A percentile compares a stretch with the other conserved stretches of the same genome.
Conservation (phyloP, 2,113 vertebrate genomes). For the Neotoma lepida region DNA sequence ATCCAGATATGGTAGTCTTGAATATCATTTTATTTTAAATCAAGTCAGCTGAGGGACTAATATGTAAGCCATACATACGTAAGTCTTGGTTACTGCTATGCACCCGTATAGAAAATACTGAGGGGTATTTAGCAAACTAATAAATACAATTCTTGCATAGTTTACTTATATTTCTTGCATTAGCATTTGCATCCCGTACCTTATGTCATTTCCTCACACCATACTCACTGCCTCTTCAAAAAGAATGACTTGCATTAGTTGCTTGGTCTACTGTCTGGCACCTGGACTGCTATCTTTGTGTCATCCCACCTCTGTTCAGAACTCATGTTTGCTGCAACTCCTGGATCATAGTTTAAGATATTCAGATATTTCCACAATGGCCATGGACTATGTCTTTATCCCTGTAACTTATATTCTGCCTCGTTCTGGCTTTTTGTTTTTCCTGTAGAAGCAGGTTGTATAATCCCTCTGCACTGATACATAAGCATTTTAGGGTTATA, state of each 20-base stretch:
- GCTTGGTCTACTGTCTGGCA: background rate
- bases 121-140: constrained; percentile 7
- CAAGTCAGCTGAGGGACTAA: background rate
- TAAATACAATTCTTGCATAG: background rate
- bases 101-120: background rate
- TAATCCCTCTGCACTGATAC: background rate
- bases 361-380: background rate
- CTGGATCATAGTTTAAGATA: background rate
- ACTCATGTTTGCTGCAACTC: background rate
- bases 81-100: constrained; percentile 44
- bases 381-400: background rate
- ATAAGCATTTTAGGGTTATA: background rate
- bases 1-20: constrained; percentile 20
- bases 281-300: background rate
- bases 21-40: constrained; percentile 29
- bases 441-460: background rate
- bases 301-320: background rate
- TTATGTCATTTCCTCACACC: background rate
- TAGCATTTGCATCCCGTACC: background rate
- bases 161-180: constrained; percentile 13
- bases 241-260: background rate
- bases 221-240: background rate
- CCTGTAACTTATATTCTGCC: background rate
- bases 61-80: constrained; percentile 13
- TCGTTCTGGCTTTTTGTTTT: background rate